These are phyloP conservation scores for Microplitis manilae DNA, from an alignment of 2,888 invertebrate genomes.

Conservation along the genomic window DNA sequence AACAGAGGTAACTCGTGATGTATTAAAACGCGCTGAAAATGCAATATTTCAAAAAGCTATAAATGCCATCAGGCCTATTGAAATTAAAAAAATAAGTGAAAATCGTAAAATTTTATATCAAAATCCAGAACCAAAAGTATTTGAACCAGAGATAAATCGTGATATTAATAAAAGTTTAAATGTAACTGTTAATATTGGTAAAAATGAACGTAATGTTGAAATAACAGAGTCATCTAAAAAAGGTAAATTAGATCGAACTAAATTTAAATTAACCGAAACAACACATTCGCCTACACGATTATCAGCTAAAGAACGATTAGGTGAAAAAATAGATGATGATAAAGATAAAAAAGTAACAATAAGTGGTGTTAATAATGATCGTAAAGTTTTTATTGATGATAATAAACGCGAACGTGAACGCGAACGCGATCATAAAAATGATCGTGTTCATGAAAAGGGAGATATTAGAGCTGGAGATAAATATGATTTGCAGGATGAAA, in stretches of 20 bases:
- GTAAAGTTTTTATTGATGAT: conserved; percentile 68
- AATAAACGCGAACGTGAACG: conserved; percentile 60
- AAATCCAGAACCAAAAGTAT: conserved; percentile 68
- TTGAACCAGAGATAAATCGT: conserved; percentile 53
- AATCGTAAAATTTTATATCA: conserved; percentile 80
- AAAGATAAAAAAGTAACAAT: conserved; percentile 53
- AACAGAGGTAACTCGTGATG: conserved; percentile 87
- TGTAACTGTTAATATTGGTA: conserved; percentile 67
- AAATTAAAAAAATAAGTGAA: conserved; percentile 82
- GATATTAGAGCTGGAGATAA: conserved; percentile 55
- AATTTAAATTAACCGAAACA: conserved; percentile 61
- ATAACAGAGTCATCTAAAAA: conserved; percentile 66
- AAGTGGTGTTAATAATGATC: conserved; percentile 56
- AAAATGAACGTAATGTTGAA: conserved; percentile 68
- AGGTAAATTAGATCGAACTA: conserved; percentile 65
- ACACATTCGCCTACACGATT: conserved; percentile 76
- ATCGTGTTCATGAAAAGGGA: conserved; percentile 56
- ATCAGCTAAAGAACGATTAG: conserved; percentile 86
- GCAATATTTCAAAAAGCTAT: conserved; percentile 92
- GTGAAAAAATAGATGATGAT: conserved; percentile 82
- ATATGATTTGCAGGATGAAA: conserved; percentile 49
- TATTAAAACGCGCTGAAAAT: conserved; percentile 92
- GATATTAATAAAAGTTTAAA: conserved; percentile 65
- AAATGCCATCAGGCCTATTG: conserved; percentile 84
- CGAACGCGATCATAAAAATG: conserved; percentile 44